Evolutionary conservation across 2,797 vertebrate genomes (phyloP).

Genomic region (Threskiornis aethiopicus): DNA sequence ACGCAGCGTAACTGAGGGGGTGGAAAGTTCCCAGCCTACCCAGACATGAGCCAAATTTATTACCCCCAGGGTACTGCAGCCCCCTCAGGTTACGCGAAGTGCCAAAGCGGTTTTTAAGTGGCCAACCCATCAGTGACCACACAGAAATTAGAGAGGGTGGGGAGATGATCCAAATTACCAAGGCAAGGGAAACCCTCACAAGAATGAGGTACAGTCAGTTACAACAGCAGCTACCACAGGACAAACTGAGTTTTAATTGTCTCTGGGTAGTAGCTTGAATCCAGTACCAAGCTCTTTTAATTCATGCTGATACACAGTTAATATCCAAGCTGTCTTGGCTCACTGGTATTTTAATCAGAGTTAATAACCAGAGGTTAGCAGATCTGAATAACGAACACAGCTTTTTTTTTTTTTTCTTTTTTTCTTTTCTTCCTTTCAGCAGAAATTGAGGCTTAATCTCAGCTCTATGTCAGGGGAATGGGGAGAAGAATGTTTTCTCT

Average conservation of each 20-base stretch:
- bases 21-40: not conserved
- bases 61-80: not conserved
- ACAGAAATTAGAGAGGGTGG: not conserved
- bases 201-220: not conserved
- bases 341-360: not conserved
- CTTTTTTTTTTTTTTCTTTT: not conserved
- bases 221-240: not conserved
- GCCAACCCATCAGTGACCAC: not conserved
- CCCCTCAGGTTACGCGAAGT: not conserved
- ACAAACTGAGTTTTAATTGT: not conserved
- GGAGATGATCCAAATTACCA: not conserved
- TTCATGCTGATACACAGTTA: not conserved
- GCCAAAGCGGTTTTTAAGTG: not conserved
- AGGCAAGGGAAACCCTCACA: not conserved
- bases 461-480: not conserved
- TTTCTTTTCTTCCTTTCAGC: not conserved
- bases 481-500: not conserved
- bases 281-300: not conserved
- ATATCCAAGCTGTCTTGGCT: not conserved
- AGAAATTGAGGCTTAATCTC: not conserved
- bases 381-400: not conserved
- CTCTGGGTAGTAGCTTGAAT: not conserved
- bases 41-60: not conserved
- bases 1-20: not conserved
- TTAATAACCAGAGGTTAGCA: not conserved